Base-by-base conservation (phyloP, 1,140 invertebrate genomes). In the Dinothrombium tinctorium region DNA sequence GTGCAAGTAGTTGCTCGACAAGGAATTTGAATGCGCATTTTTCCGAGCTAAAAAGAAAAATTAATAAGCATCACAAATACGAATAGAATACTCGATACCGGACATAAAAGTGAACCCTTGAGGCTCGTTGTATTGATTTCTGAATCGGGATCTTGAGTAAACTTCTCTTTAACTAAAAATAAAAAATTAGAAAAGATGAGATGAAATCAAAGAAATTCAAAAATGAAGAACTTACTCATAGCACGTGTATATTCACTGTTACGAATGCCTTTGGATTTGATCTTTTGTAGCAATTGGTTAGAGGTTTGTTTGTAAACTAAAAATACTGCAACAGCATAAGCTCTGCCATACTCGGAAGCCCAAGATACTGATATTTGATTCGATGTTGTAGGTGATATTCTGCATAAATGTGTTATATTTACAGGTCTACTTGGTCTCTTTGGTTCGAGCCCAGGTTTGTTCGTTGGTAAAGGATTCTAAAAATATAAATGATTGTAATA, bases 371-470 rank as follows among this genome's bases (percentile, higher is more conserved):
- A 68, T 25, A 92, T 70, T 43, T 71, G 69, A 60, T 87, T 92
- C 1, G 71, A 66, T 11, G 81, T 72, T 0, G 74, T 81, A 0
- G 87, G 86, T 41, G 77, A 83, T 33, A 94, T 62, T 59, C 87
- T 82, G 25, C 87, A 75, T 45, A 84, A 66, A 12, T 73, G 69
- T 6, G 89, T 94, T 36, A 96, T 84, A 59, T 96, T 92, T 0
- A 98, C 81, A 1, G 90, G 90, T 36, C 82, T 67, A 11, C 87
- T 83, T n/a, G 87, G 87, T 44, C 92, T 68, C 62, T 94, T 94
- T 37, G 89, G 80, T 59, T 98, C 90, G 22, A 86, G 82, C 38
- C 84, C 86, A 11, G 84, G 86, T 59, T 92, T 90, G 60, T 90
- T 95, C 46, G 84, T 94, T 38, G 89, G 89, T 61, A 95, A 87